Base-by-base conservation (phyloP, 2,797 vertebrate species). In the Molossus alvarezi region DNA sequence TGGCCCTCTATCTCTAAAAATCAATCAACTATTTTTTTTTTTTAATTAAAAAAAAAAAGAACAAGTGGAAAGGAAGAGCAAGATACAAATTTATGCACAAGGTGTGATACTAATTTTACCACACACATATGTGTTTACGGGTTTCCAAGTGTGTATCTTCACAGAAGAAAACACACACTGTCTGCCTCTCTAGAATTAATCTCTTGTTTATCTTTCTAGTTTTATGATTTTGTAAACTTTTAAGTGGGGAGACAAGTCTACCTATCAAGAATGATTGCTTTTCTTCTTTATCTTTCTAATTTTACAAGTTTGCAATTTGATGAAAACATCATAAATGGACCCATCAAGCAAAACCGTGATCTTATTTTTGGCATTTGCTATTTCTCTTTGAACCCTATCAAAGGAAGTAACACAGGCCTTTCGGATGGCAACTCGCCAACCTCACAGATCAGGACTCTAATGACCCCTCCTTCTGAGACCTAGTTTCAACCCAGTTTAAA, bases 401-500 rank as follows among this genome's bases (percentile, higher is more conserved):
- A 97, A 97, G 95, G 81, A 93, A 95, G 69, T 92, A 96, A 97
- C 65, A 94, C 73, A 94, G 81, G 67, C 76, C 95, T 97, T 98
- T 97, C 53, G 65, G 91, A 86, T 96, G 98, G 97, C 97, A 97
- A 92, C 96, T 95, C 95, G 97, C 98, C 98, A 98, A 69, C 72
- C 97, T 91, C 79, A 79, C 94, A 98, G 97, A 98, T 98, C 97
- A 96, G 95, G 97, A 97, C 98, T 98, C 98, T 98, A 98, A 98
- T 98, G 98, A 98, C 96, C 97, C 95, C 93, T 95, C 94, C 97
- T 97, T 97, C 96, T 2, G 37, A 98, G 96, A 89, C 94, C 97
- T 96, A 98, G 98, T 98, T 98, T 98, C 95, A 97, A 96, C 95
- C 95, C 98, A 98, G 98, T 98, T 98, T 98, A 97, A 96, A 95